A percentile compares a stretch with the other conserved stretches of the same genome.
Conservation (phyloP, 2,113 vertebrate genomes). For the Semicossyphus pulcher region DNA sequence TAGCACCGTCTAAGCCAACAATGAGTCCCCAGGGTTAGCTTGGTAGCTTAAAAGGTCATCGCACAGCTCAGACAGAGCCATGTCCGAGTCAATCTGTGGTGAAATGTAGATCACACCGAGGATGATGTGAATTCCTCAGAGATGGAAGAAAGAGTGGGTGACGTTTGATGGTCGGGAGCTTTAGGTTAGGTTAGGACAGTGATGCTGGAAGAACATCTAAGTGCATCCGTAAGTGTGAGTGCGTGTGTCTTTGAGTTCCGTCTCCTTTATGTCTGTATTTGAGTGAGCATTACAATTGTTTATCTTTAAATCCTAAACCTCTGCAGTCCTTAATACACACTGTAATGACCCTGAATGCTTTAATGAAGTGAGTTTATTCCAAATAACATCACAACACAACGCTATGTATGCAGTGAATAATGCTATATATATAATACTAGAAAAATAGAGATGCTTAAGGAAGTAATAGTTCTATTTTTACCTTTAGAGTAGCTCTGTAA, state of each 20-base stretch:
- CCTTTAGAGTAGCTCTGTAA: neutral
- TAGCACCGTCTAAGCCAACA: neutral
- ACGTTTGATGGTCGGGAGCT: neutral
- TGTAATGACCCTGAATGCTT: conserved; percentile 34
- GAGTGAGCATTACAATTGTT: conserved; percentile 27
- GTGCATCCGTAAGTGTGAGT: neutral
- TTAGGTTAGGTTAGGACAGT: no score
- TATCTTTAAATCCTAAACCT: conserved; percentile 36
- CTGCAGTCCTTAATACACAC: conserved; percentile 14
- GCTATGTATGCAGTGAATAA: conserved; percentile 1
- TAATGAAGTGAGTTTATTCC: conserved; percentile 14
- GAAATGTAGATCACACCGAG: neutral
- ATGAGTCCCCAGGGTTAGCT: neutral
- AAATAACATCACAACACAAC: conserved; percentile 13
- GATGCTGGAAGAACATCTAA: no score
- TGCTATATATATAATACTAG: no score
- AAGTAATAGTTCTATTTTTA: neutral
- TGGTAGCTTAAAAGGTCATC: neutral
- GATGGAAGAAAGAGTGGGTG: neutral
- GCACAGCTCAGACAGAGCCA: neutral
- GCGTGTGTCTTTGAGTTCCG: neutral
- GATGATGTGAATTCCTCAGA: neutral
- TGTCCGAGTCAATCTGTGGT: neutral
- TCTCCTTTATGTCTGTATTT: neutral
- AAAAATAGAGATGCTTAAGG: neutral